Evolutionary conservation across 1,140 invertebrate species (phyloP), one percentile per base, ranked within the genome.

Genomic region (Nylanderia fulva): DNA sequence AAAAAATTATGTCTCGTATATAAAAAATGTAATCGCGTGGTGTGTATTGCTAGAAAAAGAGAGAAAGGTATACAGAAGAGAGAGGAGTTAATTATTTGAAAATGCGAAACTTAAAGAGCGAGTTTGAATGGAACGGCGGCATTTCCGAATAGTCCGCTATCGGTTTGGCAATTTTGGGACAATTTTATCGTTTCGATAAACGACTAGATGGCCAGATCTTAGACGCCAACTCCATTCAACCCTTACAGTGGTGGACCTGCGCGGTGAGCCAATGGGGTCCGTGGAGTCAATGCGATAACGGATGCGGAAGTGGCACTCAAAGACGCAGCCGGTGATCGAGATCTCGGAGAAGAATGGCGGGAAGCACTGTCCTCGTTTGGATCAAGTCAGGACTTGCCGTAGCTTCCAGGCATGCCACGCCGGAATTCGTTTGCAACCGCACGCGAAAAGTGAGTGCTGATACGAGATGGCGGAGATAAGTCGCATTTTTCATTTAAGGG

Each of bases 301-400:
- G 95, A 72, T 98, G 97, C 91, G 97, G 97, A 48, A 95, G 96
- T 3, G 97, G 97, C 11, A 96, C 96, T 87, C 97, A 97, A 97
- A 96, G 95, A 33, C 94, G 97, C 54, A 95, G 94, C 7, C 94
- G 97, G 93, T 94, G 42, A 95, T 98, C 18, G 86, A 96, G 24
- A 95, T 95, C 39, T 95, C 96, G 18, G 96, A 97, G 1, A 95
- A 96, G 58, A 97, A 98, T 90, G 97, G 97, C 0, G 97, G 97
- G 77, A 96, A 94, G 86, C 96, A 97, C 86, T 98, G 97, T 93
- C 97, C 97, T 0, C 96, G 96, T 21, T 92, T 98, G 82, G 94
- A 96, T 71, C 97, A 98, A 92, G 96, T 96, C 75, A 93, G 97
- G 24, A 97, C 96, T 1, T 98, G 97, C 92, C 96, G 97, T 90